phyloP scores from a whole-genome alignment of 2,888 invertebrate genomes.

The Heliconius sara region DNA sequence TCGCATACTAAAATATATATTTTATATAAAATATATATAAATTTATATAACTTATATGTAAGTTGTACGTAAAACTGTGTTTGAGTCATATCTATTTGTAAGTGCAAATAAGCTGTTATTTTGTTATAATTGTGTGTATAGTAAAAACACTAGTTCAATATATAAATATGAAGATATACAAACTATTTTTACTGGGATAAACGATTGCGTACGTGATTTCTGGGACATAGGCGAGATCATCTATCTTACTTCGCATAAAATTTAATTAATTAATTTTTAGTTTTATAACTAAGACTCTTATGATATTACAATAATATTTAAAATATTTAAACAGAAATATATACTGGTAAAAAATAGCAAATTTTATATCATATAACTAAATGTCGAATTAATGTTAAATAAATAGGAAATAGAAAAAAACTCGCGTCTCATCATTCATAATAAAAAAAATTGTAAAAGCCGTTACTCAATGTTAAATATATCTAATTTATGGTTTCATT shows the following conservation, averaged over 20 bases:
- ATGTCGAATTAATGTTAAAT: background rate
- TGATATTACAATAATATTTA: background rate
- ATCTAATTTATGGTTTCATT: background rate
- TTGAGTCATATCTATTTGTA: constrained; percentile 6
- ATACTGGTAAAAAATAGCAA: background rate
- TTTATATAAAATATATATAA: too few species aligned
- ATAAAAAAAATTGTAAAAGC: background rate
- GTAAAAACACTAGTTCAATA: constrained; percentile 15
- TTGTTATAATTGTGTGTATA: constrained; percentile 16
- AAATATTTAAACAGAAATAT: background rate
- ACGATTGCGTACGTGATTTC: constrained; percentile 74
- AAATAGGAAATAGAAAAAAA: background rate
- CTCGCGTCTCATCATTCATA: background rate
- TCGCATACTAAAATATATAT: too few species aligned
- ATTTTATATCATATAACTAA: background rate
- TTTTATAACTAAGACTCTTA: background rate
- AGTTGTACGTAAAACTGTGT: background rate
- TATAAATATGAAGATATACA: constrained; percentile 43
- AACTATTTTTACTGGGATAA: constrained; percentile 57
- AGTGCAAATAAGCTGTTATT: constrained; percentile 17
- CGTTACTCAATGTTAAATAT: background rate
- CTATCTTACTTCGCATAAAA: too few species aligned
- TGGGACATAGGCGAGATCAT: constrained; percentile 53
- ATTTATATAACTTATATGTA: too few species aligned
- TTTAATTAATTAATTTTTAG: background rate